Conservation (phyloP, 1,140 invertebrate species). For the Laupala kohalensis region DNA sequence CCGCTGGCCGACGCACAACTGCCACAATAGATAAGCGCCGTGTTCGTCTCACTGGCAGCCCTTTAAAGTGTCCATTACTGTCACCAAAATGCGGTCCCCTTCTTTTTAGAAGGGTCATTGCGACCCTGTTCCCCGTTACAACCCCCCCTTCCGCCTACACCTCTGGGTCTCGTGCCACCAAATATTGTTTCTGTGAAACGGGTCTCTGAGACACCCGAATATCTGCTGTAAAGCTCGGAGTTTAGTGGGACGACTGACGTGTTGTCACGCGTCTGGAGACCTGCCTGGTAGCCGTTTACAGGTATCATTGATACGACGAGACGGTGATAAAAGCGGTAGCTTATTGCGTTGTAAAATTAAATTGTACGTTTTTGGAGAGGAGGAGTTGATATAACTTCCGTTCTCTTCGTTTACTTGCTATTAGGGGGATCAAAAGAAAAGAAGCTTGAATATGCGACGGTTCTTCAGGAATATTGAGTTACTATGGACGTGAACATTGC, state of each 20-base stretch:
- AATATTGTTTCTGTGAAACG: background rate
- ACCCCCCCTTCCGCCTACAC: background rate
- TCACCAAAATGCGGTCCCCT: background rate
- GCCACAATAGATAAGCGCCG: background rate
- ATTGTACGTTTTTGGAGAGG: too few species aligned
- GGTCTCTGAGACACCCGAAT: too few species aligned
- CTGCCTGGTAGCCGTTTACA: background rate
- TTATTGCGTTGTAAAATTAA: background rate
- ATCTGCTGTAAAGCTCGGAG: background rate
- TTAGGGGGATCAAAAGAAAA: too few species aligned
- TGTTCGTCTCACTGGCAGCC: background rate
- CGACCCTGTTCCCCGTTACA: too few species aligned
- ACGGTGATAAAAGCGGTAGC: background rate
- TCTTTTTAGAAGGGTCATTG: background rate
- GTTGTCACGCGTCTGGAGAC: background rate
- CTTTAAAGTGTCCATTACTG: background rate
- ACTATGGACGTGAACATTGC: too few species aligned
- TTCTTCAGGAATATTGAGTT: too few species aligned
- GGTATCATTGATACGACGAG: background rate
- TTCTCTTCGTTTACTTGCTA: too few species aligned
- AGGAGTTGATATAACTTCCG: too few species aligned
- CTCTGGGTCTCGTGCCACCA: too few species aligned
- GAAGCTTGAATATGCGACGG: too few species aligned
- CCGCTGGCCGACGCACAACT: background rate
- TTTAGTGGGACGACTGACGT: background rate